These are phyloP conservation scores for Lycocorax pyrrhopterus DNA, from an alignment of 2,113 vertebrate genomes.

Conservation along the genomic window DNA sequence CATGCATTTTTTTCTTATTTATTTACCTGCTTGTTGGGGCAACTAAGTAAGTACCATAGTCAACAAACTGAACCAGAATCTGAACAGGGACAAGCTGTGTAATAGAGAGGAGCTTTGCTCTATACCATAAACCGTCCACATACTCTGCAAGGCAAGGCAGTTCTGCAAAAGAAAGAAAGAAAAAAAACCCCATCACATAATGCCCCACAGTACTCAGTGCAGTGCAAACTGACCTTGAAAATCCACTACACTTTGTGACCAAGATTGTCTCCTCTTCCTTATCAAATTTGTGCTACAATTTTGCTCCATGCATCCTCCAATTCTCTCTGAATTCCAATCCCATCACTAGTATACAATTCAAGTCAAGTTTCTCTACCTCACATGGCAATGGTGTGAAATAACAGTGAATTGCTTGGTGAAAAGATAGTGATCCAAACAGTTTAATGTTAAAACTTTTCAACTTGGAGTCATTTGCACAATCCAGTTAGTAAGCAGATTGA, in stretches of 20 bases:
- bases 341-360: background rate
- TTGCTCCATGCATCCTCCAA: background rate
- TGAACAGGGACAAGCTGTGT: conserved; percentile 71
- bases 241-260: background rate
- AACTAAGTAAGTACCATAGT: conserved; percentile 85
- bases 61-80: conserved; percentile 86
- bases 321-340: background rate
- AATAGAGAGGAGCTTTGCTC: conserved; percentile 81
- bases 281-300: background rate
- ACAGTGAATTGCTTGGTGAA: background rate
- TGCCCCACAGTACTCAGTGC: background rate
- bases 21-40: conserved; percentile 79
- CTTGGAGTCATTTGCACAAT: background rate
- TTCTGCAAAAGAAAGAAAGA: conserved; percentile 68
- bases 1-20: background rate
- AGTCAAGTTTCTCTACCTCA: background rate
- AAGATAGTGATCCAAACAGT: background rate
- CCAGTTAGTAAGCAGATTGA: background rate
- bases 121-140: conserved; percentile 84
- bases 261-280: background rate
- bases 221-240: background rate
- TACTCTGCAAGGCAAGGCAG: conserved; percentile 89
- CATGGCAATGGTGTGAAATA: background rate
- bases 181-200: background rate
- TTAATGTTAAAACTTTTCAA: background rate